Percentiles rank a stretch among this genome's conserved stretches.
Conservation (phyloP, 2,797 vertebrate species). For the Danio choprae region DNA sequence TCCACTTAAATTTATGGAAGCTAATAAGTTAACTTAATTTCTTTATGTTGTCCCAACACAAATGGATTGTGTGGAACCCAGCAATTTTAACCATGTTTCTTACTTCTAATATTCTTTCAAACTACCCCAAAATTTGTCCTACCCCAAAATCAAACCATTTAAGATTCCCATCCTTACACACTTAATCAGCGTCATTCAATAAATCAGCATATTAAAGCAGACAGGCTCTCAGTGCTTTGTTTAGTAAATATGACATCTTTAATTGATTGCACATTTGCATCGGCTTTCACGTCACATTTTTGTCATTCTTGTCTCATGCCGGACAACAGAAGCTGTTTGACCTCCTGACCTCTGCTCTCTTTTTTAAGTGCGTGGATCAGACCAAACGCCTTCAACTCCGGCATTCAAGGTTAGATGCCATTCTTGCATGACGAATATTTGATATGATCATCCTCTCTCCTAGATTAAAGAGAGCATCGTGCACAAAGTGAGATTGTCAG, state of each 20-base stretch:
- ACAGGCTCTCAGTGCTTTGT: not conserved
- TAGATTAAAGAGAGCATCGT: conserved; percentile 44
- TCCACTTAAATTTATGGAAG: too few relatives aligned
- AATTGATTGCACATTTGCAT: conserved; percentile 11
- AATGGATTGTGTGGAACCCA: too few relatives aligned
- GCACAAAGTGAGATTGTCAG: conserved; percentile 51
- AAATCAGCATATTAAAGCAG: not conserved
- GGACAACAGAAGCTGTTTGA: conserved; percentile 15
- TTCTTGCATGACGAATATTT: conserved; percentile 47
- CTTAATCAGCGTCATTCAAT: not conserved
- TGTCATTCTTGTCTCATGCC: not conserved
- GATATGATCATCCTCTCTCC: conserved; percentile 44
- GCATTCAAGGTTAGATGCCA: conserved; percentile 10
- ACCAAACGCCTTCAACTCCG: conserved; percentile 18
- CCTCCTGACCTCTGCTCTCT: conserved; percentile 14
- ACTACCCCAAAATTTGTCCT: too few relatives aligned
- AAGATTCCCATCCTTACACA: too few relatives aligned
- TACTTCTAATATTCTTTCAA: too few relatives aligned
- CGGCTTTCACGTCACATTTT: conserved; percentile 27
- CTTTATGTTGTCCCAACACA: too few relatives aligned
- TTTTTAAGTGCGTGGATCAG: conserved; percentile 41
- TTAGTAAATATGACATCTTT: conserved; percentile 11
- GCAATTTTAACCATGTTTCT: too few relatives aligned
- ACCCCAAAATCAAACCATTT: too few relatives aligned
- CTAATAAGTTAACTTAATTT: too few relatives aligned